Evolutionary conservation across 1,140 invertebrate genomes (phyloP), one percentile per base, ranked within the genome.

Genomic region (Sycophila sp.): DNA sequence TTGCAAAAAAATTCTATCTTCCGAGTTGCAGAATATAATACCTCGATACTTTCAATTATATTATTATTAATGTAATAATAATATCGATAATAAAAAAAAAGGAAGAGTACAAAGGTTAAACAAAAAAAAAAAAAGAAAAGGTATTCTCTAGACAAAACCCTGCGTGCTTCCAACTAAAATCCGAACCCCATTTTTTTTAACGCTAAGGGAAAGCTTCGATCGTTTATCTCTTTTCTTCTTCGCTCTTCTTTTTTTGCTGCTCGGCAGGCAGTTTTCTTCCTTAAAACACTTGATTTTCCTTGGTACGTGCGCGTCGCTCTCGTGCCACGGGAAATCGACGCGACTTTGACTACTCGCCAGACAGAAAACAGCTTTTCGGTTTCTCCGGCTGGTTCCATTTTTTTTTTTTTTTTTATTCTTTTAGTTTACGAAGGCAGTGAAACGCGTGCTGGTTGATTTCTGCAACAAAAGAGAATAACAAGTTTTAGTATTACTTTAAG

Each of bases 381-480:
- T 47, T 62, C 45, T 74, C 19, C 53, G 67, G 68, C 51, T 19
- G 42, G 24, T 47, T 22, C n/a, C n/a, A n/a, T n/a, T n/a, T 51
- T 51, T 60, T 47, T 62, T 62, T 49, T n/a, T n/a, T n/a, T n/a
- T n/a, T n/a, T n/a, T n/a, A n/a, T 42, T 42, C 40, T 42, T 42
- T 15, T 15, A 4, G n/a, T 42, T 42, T 34, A 19, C 60, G n/a
- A n/a, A 63, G 79, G 80, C 80, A 82, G 80, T 83, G 79, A 75
- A 74, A 74, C 76, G 74, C 71, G 73, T 77, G 75, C 74, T 80
- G 72, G 75, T 82, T 71, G 76, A 74, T 68, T 77, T 80, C 82
- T 85, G 82, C 32, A 82, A 81, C 60, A 75, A 51, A 68, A 38
- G 30, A 10, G 32, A 24, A 19, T 2, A 5, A 53, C n/a, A n/a